These are phyloP conservation scores for Isichthys henryi DNA, from an alignment of 2,113 vertebrate species.

Conservation along the genomic window DNA sequence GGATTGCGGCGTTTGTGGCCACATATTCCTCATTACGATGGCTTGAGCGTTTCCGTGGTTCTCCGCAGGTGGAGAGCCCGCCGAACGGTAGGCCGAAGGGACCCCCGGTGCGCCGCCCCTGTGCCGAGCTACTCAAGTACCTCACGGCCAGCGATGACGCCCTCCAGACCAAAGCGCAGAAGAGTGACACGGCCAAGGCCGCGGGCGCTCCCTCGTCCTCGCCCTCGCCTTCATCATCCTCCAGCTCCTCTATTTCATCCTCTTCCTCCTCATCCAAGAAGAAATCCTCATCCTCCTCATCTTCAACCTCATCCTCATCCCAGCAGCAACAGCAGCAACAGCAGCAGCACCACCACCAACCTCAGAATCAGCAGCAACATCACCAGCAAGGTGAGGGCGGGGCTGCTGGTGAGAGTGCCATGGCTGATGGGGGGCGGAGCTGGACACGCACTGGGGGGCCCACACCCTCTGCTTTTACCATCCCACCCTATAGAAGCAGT, in stretches of 20 bases:
- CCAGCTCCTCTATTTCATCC: slow-evolving; percentile 46
- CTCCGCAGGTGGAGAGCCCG: slow-evolving; percentile 80
- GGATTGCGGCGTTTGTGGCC: neutral
- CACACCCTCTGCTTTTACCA: slow-evolving; percentile 42
- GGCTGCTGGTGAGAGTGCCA: slow-evolving; percentile 44
- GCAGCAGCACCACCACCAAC: slow-evolving; percentile 59
- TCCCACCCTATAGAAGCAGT: slow-evolving; percentile 55
- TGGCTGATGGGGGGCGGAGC: slow-evolving; percentile 48
- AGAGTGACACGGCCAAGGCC: slow-evolving; percentile 74
- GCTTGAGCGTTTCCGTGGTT: neutral
- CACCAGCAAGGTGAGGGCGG: slow-evolving; percentile 89
- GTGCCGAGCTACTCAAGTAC: slow-evolving; percentile 98
- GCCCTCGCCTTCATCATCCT: slow-evolving; percentile 38
- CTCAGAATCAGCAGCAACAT: slow-evolving; percentile 73
- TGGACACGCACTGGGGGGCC: slow-evolving; percentile 32
- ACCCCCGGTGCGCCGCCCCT: slow-evolving; percentile 86
- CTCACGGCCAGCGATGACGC: slow-evolving; percentile 91
- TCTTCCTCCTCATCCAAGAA: slow-evolving; percentile 64
- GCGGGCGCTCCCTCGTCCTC: slow-evolving; percentile 49
- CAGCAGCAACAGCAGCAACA: slow-evolving; percentile 56
- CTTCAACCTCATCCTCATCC: slow-evolving; percentile 33
- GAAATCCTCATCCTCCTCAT: slow-evolving; percentile 63
- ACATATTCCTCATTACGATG: neutral
- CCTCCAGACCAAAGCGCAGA: slow-evolving; percentile 79
- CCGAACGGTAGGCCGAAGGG: slow-evolving; percentile 89